These are phyloP conservation scores for Varanus salvator DNA, from an alignment of 2,113 vertebrate species.

Conservation along the genomic window DNA sequence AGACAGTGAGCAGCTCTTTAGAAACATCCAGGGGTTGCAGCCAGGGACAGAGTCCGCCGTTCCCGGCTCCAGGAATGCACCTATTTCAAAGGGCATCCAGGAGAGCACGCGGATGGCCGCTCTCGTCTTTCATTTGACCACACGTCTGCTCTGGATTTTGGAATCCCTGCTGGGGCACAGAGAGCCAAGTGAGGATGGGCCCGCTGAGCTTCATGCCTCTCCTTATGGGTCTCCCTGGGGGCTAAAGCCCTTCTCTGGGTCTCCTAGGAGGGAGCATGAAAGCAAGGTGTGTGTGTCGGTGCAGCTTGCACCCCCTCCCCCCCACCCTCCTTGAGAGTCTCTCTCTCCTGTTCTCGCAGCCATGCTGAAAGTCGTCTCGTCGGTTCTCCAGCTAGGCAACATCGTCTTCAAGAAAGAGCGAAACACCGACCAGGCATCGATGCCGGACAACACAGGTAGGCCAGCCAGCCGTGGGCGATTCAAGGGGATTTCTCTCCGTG, in stretches of 20 bases:
- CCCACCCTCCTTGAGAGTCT: background rate
- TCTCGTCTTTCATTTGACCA: background rate
- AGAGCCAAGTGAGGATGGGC: background rate
- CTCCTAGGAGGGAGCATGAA: background rate
- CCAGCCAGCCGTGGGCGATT: too few relatives aligned
- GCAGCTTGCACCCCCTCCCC: too few relatives aligned
- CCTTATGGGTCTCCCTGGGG: background rate
- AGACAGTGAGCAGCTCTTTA: too few relatives aligned
- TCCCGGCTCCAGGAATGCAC: fast-evolving
- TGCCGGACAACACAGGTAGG: constrained; percentile 95
- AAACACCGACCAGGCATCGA: constrained; percentile 94
- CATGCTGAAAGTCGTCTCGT: constrained; percentile 91
- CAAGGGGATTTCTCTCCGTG: background rate
- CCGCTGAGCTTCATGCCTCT: too few relatives aligned
- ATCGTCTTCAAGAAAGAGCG: constrained; percentile 95
- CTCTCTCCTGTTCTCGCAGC: constrained; percentile 73
- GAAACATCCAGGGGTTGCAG: background rate
- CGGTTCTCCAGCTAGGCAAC: constrained; percentile 93
- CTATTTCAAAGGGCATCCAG: fast-evolving
- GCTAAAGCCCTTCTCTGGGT: background rate
- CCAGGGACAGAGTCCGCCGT: background rate
- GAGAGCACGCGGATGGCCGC: background rate
- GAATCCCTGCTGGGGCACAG: background rate
- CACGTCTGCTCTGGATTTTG: background rate
- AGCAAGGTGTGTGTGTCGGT: background rate